Evolutionary conservation across 2,113 vertebrate species (phyloP).

Genomic region (Syrmaticus mikado): DNA sequence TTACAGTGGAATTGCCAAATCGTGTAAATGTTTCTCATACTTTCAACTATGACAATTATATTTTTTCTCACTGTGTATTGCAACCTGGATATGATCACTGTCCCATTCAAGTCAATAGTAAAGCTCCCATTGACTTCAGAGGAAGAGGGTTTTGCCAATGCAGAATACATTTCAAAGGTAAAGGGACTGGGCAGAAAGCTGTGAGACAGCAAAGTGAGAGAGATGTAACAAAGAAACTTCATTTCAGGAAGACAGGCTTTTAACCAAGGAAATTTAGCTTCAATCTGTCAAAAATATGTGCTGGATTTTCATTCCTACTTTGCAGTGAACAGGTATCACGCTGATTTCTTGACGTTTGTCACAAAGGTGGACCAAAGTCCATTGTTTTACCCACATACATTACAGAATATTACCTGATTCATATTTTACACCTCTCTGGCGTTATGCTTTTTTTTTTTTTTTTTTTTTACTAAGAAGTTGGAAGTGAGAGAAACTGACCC

Average conservation of each 20-base stretch:
- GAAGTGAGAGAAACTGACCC: not conserved
- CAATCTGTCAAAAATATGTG: not conserved
- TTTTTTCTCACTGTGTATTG: not conserved
- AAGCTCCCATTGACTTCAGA: slow-evolving; percentile 18
- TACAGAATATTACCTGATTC: not conserved
- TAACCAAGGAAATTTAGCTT: not conserved
- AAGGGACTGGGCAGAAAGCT: not conserved
- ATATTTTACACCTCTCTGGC: not conserved
- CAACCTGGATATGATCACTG: not conserved
- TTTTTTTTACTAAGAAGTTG: not conserved
- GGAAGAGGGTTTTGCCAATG: not conserved
- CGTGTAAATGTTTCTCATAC: not conserved
- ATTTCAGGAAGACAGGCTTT: not conserved
- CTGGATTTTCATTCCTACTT: not conserved
- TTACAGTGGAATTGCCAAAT: not conserved
- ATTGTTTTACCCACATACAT: not conserved
- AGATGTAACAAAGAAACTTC: not conserved
- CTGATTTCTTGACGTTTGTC: not conserved
- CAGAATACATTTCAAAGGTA: not conserved
- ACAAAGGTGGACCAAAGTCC: not conserved
- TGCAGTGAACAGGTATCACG: not conserved
- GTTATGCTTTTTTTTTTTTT: not conserved
- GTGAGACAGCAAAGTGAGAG: not conserved
- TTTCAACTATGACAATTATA: not conserved
- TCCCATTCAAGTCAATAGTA: not conserved